Percentiles rank a stretch among this genome's conserved stretches.
Conservation (phyloP, 2,113 vertebrate genomes). For the Chloroceryle aenea region DNA sequence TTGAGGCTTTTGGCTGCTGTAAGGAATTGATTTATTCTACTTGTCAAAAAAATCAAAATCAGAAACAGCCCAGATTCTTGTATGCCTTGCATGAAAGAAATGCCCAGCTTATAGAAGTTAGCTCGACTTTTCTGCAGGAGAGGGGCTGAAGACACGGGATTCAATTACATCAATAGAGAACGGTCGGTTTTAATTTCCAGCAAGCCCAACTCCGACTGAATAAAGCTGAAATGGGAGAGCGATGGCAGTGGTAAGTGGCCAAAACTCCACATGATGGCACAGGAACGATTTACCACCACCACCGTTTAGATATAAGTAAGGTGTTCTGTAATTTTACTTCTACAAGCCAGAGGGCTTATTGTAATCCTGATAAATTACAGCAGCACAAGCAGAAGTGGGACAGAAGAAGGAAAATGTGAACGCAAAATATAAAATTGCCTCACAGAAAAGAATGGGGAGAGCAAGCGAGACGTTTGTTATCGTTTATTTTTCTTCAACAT, state of each 20-base stretch:
- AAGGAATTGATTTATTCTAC: slow-evolving; percentile 60
- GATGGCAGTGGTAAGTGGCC: neutral
- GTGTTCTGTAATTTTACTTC: slow-evolving; percentile 61
- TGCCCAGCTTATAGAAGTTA: slow-evolving; percentile 40
- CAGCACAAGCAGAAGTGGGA: slow-evolving; percentile 48
- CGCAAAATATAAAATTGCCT: slow-evolving; percentile 70
- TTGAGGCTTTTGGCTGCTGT: slow-evolving; percentile 63
- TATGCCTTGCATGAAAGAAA: neutral
- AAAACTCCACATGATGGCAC: neutral
- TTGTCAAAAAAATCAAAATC: slow-evolving; percentile 65
- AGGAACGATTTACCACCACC: neutral
- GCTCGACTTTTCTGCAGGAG: neutral
- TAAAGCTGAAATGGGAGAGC: neutral
- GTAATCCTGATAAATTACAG: slow-evolving; percentile 72
- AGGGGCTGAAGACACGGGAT: neutral
- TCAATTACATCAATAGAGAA: neutral
- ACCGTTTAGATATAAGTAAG: neutral
- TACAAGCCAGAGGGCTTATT: slow-evolving; percentile 64
- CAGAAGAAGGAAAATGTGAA: slow-evolving; percentile 60
- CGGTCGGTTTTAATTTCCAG: neutral
- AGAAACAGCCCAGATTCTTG: neutral
- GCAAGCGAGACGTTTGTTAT: slow-evolving; percentile 51
- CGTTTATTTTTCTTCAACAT: slow-evolving; percentile 70
- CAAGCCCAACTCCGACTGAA: neutral
- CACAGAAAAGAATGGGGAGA: slow-evolving; percentile 47